A percentile compares a stretch with the other conserved stretches of the same genome.
These are phyloP conservation scores for Danio jaintianensis DNA, from an alignment of 2,797 vertebrate genomes.

Conservation along the genomic window DNA sequence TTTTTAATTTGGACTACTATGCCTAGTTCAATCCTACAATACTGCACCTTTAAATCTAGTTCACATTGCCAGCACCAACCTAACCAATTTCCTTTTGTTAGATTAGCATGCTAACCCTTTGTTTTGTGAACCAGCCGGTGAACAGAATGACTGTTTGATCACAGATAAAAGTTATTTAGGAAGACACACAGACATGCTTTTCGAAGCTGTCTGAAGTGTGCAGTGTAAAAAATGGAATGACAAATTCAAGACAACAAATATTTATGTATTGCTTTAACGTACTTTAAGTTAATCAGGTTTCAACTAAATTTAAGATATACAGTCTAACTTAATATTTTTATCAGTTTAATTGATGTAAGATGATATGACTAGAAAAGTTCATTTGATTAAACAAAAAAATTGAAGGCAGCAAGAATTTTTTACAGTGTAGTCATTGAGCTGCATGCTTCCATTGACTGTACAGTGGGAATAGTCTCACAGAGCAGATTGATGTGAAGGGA, in stretches of 20 bases:
- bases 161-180: slow-evolving; percentile 18
- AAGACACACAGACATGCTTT: not conserved
- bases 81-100: not conserved
- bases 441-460: not conserved
- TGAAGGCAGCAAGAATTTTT: too few species aligned
- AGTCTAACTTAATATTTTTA: too few species aligned
- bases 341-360: too few species aligned
- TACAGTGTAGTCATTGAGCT: not conserved
- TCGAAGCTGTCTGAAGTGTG: not conserved
- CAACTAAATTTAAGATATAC: too few species aligned
- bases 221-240: too few species aligned
- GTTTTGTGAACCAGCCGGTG: not conserved
- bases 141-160: not conserved
- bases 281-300: too few species aligned
- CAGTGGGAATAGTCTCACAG: not conserved
- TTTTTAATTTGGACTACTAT: too few species aligned
- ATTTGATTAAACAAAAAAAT: too few species aligned
- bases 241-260: too few species aligned
- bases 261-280: too few species aligned
- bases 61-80: not conserved
- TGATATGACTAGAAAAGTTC: too few species aligned
- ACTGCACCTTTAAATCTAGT: not conserved
- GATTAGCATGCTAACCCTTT: not conserved
- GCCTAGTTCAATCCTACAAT: too few species aligned
- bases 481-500: slow-evolving; percentile 6